These are phyloP conservation scores for Meleagris gallopavo DNA, from an alignment of 2,113 vertebrate species.

Conservation along the genomic window DNA sequence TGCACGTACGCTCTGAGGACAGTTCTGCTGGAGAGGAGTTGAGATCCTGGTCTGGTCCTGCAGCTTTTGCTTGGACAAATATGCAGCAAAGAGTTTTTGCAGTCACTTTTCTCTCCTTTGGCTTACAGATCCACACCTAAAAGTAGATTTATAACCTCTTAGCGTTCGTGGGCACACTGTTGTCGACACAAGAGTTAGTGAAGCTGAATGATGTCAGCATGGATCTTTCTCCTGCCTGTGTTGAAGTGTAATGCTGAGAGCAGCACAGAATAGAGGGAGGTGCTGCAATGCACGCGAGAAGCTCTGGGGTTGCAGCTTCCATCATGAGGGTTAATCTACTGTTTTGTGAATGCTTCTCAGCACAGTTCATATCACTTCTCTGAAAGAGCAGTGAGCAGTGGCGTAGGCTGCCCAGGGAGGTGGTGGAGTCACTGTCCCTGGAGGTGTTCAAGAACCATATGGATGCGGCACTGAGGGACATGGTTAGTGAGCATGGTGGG, in stretches of 20 bases:
- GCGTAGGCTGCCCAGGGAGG: too few species aligned
- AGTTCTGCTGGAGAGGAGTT: background rate
- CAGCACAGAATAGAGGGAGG: background rate
- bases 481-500: too few species aligned
- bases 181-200: conserved; percentile 22
- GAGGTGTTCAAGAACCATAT: too few species aligned
- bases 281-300: background rate
- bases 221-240: background rate
- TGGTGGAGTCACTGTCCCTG: too few species aligned
- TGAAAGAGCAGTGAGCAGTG: too few species aligned
- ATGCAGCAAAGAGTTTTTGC: background rate
- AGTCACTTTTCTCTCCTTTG: background rate
- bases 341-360: background rate
- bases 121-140: background rate
- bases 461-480: too few species aligned
- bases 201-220: background rate
- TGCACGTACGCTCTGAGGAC: background rate
- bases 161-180: background rate
- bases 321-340: background rate
- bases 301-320: background rate
- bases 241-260: background rate
- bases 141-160: background rate
- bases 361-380: background rate
- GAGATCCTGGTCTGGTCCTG: background rate
- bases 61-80: background rate